Base-by-base conservation (phyloP, 2,888 invertebrate genomes). In the Cryptophagus acutangulus region DNA sequence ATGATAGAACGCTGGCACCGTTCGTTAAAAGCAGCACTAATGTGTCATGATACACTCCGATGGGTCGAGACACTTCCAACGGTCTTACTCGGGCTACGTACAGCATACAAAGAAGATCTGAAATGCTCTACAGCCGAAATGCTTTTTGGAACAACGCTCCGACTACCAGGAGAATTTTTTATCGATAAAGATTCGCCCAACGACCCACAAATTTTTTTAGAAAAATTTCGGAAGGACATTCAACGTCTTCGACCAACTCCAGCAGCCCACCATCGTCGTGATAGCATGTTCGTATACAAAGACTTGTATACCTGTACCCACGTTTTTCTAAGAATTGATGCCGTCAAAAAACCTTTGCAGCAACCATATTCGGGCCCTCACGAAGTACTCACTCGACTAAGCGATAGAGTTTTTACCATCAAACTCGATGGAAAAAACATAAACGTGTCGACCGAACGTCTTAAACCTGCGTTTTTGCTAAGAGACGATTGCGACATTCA, bases 61-160 rank as follows among this genome's bases (percentile, higher is more conserved):
- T 49, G 51, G 49, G 37, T 33, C 3, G 31, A 42, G 2, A 26
- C 39, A 4, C 31, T 54, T 13, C 49, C 39, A 2, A 17, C 18
- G n/a, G 18, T 38, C 10, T 17, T 38, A 17, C 18, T 40, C 2
- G 35, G 36, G 17, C 29, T 40, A 2, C 36, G 40, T 6, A 36
- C 10, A 8, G 29, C 29, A 9, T 25, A 29, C 17, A 24, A 29
- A 16, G 1, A 36, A 9, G 36, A 39, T 16, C 6, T 40, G 3
- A 28, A 33, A 9, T 17, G 24, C 3, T 29, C 45, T 12, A 28
- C 38, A 8, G 58, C 63, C 1, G 58, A 64, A 28, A 38, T 67
- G 33, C 47, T 65, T 0, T 65, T 59, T 37, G 62, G 65, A 0
- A 44, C 46, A 25, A 33, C 47, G 0, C 35, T 65, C 2, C 46